Evolutionary conservation across 2,888 invertebrate species (phyloP), one percentile per base, ranked within the genome.

Genomic region (Trichogramma evanescens): DNA sequence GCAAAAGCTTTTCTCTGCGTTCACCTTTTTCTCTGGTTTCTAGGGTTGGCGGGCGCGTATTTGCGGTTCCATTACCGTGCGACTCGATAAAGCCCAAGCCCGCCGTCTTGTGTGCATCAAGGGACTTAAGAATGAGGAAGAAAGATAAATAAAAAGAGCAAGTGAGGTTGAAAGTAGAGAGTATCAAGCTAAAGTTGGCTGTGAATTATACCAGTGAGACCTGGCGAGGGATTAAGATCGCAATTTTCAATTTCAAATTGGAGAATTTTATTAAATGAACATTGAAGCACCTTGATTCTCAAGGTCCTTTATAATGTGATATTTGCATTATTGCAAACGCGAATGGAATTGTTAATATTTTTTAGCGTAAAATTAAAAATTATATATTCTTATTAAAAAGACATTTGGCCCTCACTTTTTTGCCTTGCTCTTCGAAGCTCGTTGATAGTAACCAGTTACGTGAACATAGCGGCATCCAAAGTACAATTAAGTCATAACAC

Each of bases 21-120:
- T 13, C 50, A 26, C 9, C 41, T 45, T 4, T 41, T 13, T 57
- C 38, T 50, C 8, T 13, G n/a, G 51, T 10, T 41, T 13, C 39
- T 9, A 39, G 13, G 39, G 40, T 10, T 26, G 13, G 54, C 26
- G 2, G 4, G 45, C 49, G 61, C 54, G 59, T 63, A 63, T 61
- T 61, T 61, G 63, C 61, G 61, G 63, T 61, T 54, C 59, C 63
- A 59, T 63, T 61, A 61, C 57, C 53, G 55, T 10, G 46, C 26
- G 54, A 48, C 51, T 51, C 51, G 59, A 54, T 13, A 56, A 63
- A 63, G 61, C 58, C 58, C 59, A 8, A 39, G 4, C 54, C 13
- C 54, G 6, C 40, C 5, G 10, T 38, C 26, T 10, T 45, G 26
- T 26, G 26, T 26, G 26, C 44, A 41, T 55, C 6, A 62, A 54